Evolutionary conservation across 2,888 invertebrate species (phyloP), one percentile per base, ranked within the genome.

Genomic region (Cosmia pyralina): DNA sequence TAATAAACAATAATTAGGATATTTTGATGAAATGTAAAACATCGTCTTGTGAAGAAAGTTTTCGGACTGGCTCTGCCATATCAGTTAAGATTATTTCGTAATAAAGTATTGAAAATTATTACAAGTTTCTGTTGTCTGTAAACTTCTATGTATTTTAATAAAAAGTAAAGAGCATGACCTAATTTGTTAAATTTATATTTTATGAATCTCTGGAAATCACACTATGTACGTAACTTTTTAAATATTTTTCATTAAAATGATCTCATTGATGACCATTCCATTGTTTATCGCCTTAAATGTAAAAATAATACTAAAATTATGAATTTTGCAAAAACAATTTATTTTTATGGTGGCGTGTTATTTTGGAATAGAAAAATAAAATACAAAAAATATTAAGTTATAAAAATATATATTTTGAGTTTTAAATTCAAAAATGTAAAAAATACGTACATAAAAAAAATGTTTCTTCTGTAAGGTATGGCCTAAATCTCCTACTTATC

Each of bases 201-300:
- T 53, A 60, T 46, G n/a, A 52, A 67, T 38, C 34, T 69, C 75
- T 62, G 58, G 55, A n/a, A 74, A 85, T 83, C 77, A 85, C 83
- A 80, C 69, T 79, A 77, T 82, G 72, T 81, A 71, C 69, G 73
- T 81, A 73, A 70, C 59, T 83, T 77, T 63, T 28, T 2, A 75
- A 72, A 62, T 70, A 65, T 72, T 69, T 77, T 79, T 73, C 68
- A 57, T 79, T 73, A 77, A 67, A 80, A 77, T 87, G 87, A 87
- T 87, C 87, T 87, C 87, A 87, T 73, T 76, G 73, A 82, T 73
- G 74, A 75, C 69, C 81, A 81, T 83, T 86, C 85, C 79, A 85
- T 69, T 73, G 65, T 74, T 62, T 57, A 34, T 67, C 60, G 57
- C 66, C 48, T 58, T 50, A 34, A 59, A 65, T 63, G n/a, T 71